These are phyloP conservation scores for Florisuga fusca DNA, from an alignment of 2,797 vertebrate genomes.

Conservation along the genomic window DNA sequence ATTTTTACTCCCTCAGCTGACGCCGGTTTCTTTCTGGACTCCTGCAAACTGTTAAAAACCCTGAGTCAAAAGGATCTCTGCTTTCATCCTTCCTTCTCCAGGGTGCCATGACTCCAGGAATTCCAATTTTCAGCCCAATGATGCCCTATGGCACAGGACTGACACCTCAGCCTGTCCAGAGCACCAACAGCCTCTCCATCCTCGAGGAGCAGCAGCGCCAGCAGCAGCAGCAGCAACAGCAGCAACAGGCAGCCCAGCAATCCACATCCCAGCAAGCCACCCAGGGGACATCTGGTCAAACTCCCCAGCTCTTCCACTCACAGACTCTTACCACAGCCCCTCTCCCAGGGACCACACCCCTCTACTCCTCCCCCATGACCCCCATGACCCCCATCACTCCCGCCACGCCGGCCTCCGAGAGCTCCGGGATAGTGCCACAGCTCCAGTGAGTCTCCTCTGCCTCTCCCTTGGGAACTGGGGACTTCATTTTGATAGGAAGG, in stretches of 20 bases:
- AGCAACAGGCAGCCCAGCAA: slow-evolving; percentile 80
- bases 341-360: slow-evolving; percentile 92
- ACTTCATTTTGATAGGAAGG: neutral
- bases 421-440: slow-evolving; percentile 97
- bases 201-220: slow-evolving; percentile 96
- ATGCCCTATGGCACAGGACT: slow-evolving; percentile 98
- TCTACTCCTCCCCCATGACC: slow-evolving; percentile 89
- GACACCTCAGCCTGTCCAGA: slow-evolving; percentile 95
- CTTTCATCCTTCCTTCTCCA: slow-evolving; percentile 45
- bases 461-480: neutral
- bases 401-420: slow-evolving; percentile 94
- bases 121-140: slow-evolving; percentile 97
- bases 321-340: slow-evolving; percentile 94
- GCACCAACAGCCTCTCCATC: slow-evolving; percentile 92
- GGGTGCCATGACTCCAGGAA: slow-evolving; percentile 95
- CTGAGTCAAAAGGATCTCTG: neutral
- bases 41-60: neutral
- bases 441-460: slow-evolving; percentile 87
- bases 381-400: slow-evolving; percentile 98
- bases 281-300: slow-evolving; percentile 89
- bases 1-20: neutral
- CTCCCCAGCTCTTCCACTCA: slow-evolving; percentile 96
- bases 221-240: slow-evolving; percentile 85
- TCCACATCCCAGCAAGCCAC: slow-evolving; percentile 79
- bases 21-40: neutral